These are phyloP conservation scores for Potorous gilbertii DNA, from an alignment of 2,797 vertebrate genomes.

Conservation along the genomic window DNA sequence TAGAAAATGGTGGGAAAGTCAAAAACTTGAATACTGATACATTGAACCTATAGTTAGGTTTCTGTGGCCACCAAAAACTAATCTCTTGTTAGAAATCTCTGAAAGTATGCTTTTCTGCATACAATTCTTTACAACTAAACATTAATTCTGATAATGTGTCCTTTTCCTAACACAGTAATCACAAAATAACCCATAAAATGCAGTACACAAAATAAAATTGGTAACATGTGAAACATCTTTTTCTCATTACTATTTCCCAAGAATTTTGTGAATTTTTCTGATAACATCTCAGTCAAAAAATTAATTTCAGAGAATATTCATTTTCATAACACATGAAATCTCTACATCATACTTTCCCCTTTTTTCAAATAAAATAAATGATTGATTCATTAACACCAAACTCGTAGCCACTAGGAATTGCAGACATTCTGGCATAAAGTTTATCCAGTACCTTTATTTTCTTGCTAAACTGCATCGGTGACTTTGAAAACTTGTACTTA, in stretches of 20 bases:
- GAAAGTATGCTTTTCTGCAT: not conserved
- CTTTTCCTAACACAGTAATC: not conserved
- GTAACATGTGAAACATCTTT: not conserved
- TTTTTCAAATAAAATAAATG: not conserved
- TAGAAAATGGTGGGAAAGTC: not conserved
- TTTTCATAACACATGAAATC: not conserved
- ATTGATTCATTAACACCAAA: not conserved
- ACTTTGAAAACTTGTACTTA: not conserved
- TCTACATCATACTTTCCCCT: not conserved
- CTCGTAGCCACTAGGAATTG: not conserved
- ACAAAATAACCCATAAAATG: not conserved
- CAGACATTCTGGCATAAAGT: not conserved
- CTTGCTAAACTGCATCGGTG: not conserved
- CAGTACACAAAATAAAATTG: not conserved
- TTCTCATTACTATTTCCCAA: not conserved
- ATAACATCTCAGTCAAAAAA: not conserved
- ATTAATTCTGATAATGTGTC: not conserved
- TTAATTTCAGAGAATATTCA: not conserved
- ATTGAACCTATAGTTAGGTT: not conserved
- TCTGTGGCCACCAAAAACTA: not conserved
- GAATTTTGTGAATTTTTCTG: not conserved
- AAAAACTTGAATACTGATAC: not conserved
- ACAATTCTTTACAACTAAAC: not conserved
- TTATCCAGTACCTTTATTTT: not conserved
- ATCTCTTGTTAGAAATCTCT: not conserved